These are phyloP conservation scores for Chiloscyllium plagiosum DNA, from an alignment of 2,113 vertebrate genomes.

Conservation along the genomic window DNA sequence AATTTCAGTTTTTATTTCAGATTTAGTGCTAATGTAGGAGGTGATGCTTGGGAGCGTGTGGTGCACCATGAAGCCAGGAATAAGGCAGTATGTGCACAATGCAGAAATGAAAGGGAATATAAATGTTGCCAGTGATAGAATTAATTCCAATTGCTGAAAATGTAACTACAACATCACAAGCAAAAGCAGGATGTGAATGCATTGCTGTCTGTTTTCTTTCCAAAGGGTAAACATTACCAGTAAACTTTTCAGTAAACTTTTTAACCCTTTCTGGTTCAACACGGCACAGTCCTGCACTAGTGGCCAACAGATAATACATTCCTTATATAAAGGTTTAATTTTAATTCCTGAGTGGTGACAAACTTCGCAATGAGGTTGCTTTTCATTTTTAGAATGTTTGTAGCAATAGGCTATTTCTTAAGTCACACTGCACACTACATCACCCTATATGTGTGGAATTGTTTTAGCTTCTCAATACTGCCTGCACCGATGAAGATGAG, in stretches of 20 bases:
- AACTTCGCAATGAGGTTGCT: background rate
- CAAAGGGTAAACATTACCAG: background rate
- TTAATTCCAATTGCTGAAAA: background rate
- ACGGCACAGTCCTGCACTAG: background rate
- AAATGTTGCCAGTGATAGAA: background rate
- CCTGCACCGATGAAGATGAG: background rate
- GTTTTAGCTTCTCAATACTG: background rate
- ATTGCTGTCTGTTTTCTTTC: background rate
- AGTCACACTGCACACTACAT: background rate
- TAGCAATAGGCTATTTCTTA: background rate
- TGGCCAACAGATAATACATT: background rate
- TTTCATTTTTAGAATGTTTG: background rate
- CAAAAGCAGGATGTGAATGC: background rate
- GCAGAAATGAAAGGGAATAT: background rate
- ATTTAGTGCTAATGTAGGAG: background rate
- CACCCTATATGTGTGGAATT: background rate
- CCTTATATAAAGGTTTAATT: background rate
- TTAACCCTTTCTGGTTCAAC: background rate
- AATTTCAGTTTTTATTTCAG: background rate
- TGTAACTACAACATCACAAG: background rate
- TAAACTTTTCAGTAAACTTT: background rate
- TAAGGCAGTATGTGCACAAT: background rate
- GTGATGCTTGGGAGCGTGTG: background rate
- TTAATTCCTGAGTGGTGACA: background rate
- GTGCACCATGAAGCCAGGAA: background rate